A percentile compares a stretch with the other conserved stretches of the same genome.
These are phyloP conservation scores for Mungos mungo DNA, from an alignment of 2,113 vertebrate species.

Conservation along the genomic window DNA sequence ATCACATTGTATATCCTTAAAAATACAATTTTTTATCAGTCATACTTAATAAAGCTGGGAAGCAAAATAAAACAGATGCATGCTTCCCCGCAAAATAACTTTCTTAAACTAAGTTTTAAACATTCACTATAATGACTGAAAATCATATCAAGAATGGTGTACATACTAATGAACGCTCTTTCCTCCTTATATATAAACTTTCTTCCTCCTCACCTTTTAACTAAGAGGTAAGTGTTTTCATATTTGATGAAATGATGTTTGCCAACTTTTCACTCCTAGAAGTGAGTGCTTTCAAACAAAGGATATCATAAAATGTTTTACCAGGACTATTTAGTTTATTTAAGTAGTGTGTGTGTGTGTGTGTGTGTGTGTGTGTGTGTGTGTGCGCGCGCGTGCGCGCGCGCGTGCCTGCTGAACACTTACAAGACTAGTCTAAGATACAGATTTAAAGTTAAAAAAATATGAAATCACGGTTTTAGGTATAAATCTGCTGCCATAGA, in stretches of 20 bases:
- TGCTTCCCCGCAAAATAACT: background rate
- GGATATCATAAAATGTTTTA: background rate
- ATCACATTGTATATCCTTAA: background rate
- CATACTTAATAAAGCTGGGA: background rate
- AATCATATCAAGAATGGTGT: background rate
- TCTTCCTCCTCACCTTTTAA: background rate
- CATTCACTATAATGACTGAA: background rate
- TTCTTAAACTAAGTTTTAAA: background rate
- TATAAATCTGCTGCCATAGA: background rate
- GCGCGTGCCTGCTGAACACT: background rate
- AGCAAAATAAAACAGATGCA: background rate
- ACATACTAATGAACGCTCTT: background rate
- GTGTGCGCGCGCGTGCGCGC: background rate
- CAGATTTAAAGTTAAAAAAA: background rate
- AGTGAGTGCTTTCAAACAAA: slow-evolving; percentile 10
- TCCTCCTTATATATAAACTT: background rate
- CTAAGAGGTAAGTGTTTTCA: background rate
- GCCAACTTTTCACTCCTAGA: background rate
- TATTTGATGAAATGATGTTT: background rate
- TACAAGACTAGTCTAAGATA: background rate
- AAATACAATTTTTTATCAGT: background rate
- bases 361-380: background rate
- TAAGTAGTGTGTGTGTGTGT: background rate
- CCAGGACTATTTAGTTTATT: background rate
- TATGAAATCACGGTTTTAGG: background rate